These are phyloP conservation scores for Rhingia campestris DNA, from an alignment of 2,888 invertebrate genomes.

Conservation along the genomic window DNA sequence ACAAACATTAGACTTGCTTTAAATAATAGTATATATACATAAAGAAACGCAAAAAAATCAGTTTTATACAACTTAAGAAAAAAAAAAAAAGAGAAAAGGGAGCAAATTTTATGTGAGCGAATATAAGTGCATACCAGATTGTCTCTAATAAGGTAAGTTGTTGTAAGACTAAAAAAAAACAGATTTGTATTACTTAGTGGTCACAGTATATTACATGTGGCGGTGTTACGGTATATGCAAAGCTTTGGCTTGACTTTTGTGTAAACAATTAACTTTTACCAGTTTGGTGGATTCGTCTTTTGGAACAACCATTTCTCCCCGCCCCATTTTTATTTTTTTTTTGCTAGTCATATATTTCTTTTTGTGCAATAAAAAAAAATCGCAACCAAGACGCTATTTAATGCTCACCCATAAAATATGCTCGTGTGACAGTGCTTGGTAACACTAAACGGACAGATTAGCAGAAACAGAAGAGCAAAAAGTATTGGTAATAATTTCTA, in stretches of 20 bases:
- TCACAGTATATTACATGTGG: neutral
- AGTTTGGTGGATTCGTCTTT: too few relatives aligned
- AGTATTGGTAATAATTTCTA: too few relatives aligned
- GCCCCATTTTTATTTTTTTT: too few relatives aligned
- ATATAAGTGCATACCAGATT: slow-evolving; percentile 36
- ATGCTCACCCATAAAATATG: neutral
- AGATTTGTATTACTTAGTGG: neutral
- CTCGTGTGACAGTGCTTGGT: neutral
- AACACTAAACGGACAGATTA: too few relatives aligned
- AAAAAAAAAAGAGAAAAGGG: neutral
- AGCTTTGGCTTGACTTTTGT: too few relatives aligned
- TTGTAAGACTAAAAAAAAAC: neutral
- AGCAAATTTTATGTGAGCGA: slow-evolving; percentile 19
- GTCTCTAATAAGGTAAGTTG: slow-evolving; percentile 48
- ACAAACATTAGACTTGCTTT: slow-evolving; percentile 30
- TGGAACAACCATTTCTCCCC: too few relatives aligned
- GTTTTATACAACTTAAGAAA: slow-evolving; percentile 51
- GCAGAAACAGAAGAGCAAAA: too few relatives aligned
- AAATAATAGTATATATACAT: slow-evolving; percentile 40
- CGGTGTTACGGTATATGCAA: too few relatives aligned
- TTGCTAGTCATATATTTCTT: too few relatives aligned
- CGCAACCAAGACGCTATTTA: too few relatives aligned
- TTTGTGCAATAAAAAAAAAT: too few relatives aligned
- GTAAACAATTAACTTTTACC: too few relatives aligned
- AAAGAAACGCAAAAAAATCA: slow-evolving; percentile 38